Evolutionary conservation across 64 coral and sea anemone species (phyloP), one percentile per base, ranked within the genome.

Genomic region (Dendronephthya gigantea): DNA sequence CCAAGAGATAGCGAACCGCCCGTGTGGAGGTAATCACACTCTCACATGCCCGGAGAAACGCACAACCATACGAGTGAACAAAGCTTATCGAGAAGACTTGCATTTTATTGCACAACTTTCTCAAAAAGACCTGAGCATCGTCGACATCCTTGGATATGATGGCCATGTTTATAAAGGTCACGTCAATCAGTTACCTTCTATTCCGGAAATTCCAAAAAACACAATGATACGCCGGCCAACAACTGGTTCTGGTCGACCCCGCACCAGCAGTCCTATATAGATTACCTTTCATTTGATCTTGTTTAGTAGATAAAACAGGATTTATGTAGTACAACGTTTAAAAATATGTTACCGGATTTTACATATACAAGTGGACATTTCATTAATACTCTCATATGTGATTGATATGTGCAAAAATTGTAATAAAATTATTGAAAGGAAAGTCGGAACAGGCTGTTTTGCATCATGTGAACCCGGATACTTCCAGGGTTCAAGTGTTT

Each of bases 111-210:
- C 72, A 28, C 72, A 79, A 79, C 25, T 92, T 1, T 87, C 90
- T 6, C 84, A 92, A 58, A 98, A 93, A 88, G 88, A 91, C 48
- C 52, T 91, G 68, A 84, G 89, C 49, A 83, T 87, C 0, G 95
- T 93, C 8, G 92, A 98, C 19, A 98, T 98, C 10, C 39, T 92
- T 41, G 95, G 95, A 52, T 92, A 98, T 70, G 95, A 98, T 49
- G 95, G 95, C 1, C 95, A 93, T 87, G 93, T 98, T 11, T 98
- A 98, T 40, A 98, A 93, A 59, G 95, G 95, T 35, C 85, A 89
- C 34, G 56, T 93, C 0, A 88, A 86, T 19, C 43, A 68, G 11
- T 27, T 93, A 82, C 65, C 91, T 0, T 49, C 49, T 16, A 38
- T 89, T 35, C 88, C 87, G 23, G 70, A 88, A 56, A 85, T 87